Percentiles rank a stretch among this genome's conserved stretches.
Conservation (phyloP, 2,888 invertebrate species). For the Gasteruption jaculator region DNA sequence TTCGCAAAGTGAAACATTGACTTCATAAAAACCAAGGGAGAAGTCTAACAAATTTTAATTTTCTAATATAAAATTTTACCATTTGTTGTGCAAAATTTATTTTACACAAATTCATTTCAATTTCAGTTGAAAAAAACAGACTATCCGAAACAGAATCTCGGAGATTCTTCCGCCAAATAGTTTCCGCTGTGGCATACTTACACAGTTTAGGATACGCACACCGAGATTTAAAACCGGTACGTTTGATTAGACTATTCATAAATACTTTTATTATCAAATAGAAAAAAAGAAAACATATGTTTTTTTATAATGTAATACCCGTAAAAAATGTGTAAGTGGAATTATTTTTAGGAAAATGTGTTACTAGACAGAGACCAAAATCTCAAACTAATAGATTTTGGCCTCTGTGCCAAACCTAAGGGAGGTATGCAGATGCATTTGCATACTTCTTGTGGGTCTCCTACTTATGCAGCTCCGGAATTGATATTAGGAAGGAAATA, state of each 20-base stretch:
- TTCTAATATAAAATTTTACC: no score
- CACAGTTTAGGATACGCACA: slow-evolving; percentile 75
- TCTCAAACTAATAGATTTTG: slow-evolving; percentile 79
- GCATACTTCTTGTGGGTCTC: slow-evolving; percentile 70
- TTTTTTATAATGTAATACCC: not conserved
- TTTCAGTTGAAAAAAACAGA: slow-evolving; percentile 64
- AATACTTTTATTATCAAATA: not conserved
- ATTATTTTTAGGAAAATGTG: slow-evolving; percentile 65
- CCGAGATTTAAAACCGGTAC: slow-evolving; percentile 77
- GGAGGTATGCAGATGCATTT: slow-evolving; percentile 63
- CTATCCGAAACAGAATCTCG: slow-evolving; percentile 69
- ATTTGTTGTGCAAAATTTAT: not conserved
- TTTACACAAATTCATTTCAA: slow-evolving; percentile 3
- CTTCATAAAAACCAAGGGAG: no score
- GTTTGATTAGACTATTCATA: slow-evolving; percentile 28
- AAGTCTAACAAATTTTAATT: no score
- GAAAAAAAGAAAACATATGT: slow-evolving; percentile 5
- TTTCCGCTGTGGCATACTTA: slow-evolving; percentile 73
- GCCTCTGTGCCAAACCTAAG: slow-evolving; percentile 69
- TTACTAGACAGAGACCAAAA: slow-evolving; percentile 69
- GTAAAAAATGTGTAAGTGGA: not conserved
- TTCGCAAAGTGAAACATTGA: no score
- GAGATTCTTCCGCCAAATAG: slow-evolving; percentile 74
- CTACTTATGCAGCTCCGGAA: slow-evolving; percentile 75
- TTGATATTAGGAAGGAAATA: slow-evolving; percentile 57